These are phyloP conservation scores for Drosophila ironensis DNA, from an alignment of 1,140 invertebrate genomes.

Conservation along the genomic window DNA sequence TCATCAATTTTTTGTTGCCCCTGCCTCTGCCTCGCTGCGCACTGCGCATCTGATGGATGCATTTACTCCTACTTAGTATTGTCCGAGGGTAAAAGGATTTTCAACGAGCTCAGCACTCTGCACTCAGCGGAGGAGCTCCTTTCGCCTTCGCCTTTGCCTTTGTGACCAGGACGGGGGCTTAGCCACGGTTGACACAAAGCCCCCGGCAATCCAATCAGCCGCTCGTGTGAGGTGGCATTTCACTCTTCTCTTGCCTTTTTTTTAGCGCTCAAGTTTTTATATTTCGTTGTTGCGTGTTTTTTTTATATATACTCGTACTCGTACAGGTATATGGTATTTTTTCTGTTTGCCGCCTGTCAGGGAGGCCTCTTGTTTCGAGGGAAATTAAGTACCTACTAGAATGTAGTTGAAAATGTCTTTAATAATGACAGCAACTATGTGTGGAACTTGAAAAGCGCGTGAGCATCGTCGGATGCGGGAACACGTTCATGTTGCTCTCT, in stretches of 20 bases:
- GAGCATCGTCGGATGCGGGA: conserved; percentile 67
- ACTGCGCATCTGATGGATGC: conserved; percentile 19
- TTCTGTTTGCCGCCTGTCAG: conserved; percentile 8
- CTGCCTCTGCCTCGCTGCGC: conserved; percentile 2
- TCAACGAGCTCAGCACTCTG: too few species aligned
- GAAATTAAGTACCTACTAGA: conserved; percentile 80
- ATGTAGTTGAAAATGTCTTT: conserved; percentile 81
- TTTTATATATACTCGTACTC: too few species aligned
- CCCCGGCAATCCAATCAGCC: conserved; percentile 52
- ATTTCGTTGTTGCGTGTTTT: neutral
- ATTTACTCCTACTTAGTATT: conserved; percentile 52
- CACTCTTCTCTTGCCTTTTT: neutral
- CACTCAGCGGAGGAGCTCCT: too few species aligned
- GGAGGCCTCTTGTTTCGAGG: conserved; percentile 45
- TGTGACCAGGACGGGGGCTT: conserved; percentile 17
- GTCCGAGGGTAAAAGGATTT: conserved; percentile 55
- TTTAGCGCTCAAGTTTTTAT: too few species aligned
- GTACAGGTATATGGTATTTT: too few species aligned
- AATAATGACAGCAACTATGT: conserved; percentile 81
- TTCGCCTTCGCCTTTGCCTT: conserved; percentile 4
- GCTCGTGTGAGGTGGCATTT: conserved; percentile 48
- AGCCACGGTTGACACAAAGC: conserved; percentile 53
- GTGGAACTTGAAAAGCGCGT: conserved; percentile 81
- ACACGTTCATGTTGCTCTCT: conserved; percentile 28
- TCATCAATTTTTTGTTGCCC: conserved; percentile 76